A percentile compares a stretch with the other conserved stretches of the same genome.
Conservation (phyloP, 2,113 vertebrate genomes). For the Brachyhypopomus gauderio region DNA sequence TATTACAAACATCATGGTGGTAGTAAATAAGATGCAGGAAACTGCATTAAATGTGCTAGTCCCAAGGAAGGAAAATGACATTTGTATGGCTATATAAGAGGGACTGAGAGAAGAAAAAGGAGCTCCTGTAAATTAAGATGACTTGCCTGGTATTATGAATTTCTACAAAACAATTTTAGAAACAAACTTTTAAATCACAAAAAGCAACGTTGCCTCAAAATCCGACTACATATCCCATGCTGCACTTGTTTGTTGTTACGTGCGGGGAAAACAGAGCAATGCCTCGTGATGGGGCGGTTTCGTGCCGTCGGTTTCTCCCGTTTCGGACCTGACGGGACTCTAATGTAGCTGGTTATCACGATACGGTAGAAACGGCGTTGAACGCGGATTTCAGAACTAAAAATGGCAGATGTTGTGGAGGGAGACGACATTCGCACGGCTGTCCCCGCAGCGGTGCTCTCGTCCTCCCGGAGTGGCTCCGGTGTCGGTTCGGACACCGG, state of each 20-base stretch:
- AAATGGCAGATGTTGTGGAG: conserved; percentile 74
- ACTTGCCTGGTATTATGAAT: too few species aligned
- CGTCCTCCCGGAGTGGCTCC: conserved; percentile 63
- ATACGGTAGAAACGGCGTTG: conserved; percentile 44
- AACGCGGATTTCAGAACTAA: conserved; percentile 53
- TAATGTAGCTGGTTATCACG: conserved; percentile 55
- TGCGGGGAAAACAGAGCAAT: conserved; percentile 31
- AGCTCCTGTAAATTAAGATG: too few species aligned
- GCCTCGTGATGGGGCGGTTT: conserved; percentile 45
- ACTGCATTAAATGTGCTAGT: too few species aligned
- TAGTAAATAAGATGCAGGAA: too few species aligned
- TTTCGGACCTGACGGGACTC: conserved; percentile 48
- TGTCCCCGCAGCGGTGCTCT: conserved; percentile 58
- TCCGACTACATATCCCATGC: conserved; percentile 51
- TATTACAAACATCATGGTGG: too few species aligned
- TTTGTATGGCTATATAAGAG: too few species aligned
- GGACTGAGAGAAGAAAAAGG: too few species aligned
- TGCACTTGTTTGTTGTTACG: conserved; percentile 48
- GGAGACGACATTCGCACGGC: conserved; percentile 64
- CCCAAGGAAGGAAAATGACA: too few species aligned
- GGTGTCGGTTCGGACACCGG: conserved; percentile 21
- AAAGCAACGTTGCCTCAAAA: neutral
- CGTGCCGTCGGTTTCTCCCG: conserved; percentile 30
- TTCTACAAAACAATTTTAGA: too few species aligned
- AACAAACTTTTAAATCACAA: neutral